Evolutionary conservation across 2,797 vertebrate species (phyloP).

Genomic region (Artibeus lituratus): DNA sequence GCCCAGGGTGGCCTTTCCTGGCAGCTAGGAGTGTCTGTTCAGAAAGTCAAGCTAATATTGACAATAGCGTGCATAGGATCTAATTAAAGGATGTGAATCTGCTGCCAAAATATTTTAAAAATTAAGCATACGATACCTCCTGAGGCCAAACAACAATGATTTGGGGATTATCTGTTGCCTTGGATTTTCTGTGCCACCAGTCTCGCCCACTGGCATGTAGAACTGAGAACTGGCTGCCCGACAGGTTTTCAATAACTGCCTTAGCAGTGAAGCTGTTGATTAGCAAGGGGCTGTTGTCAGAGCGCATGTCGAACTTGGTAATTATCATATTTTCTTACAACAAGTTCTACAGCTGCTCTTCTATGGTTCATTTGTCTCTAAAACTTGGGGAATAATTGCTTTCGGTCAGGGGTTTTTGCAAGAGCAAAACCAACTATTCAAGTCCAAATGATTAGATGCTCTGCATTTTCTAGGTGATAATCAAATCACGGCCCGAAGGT

Average conservation of each 20-base stretch:
- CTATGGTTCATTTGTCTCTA: constrained; percentile 63
- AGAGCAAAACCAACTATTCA: constrained; percentile 17
- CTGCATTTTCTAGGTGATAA: constrained; percentile 53
- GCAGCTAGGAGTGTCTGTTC: constrained; percentile 28
- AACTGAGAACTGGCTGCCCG: constrained; percentile 39
- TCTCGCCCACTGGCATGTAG: constrained; percentile 32
- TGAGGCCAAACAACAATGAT: constrained; percentile 64
- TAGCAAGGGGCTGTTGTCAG: constrained; percentile 61
- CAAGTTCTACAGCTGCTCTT: constrained; percentile 62
- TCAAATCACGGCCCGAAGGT: constrained; percentile 41
- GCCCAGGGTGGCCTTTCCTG: constrained; percentile 60
- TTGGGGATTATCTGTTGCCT: constrained; percentile 65
- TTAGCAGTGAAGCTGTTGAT: constrained; percentile 57
- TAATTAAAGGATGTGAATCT: constrained; percentile 63
- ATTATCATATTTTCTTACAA: constrained; percentile 72
- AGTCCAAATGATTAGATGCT: constrained; percentile 45
- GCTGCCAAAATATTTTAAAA: constrained; percentile 37
- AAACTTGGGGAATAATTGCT: constrained; percentile 68
- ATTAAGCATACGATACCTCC: constrained; percentile 53
- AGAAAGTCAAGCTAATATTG: constrained; percentile 58
- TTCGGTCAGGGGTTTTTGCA: constrained; percentile 53
- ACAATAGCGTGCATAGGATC: constrained; percentile 39
- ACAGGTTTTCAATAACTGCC: constrained; percentile 48
- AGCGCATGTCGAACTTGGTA: constrained; percentile 57
- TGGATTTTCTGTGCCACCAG: constrained; percentile 30